A percentile compares a stretch with the other conserved stretches of the same genome.
These are phyloP conservation scores for Sminthurinus aureus DNA, from an alignment of 2,888 invertebrate genomes.

Conservation along the genomic window DNA sequence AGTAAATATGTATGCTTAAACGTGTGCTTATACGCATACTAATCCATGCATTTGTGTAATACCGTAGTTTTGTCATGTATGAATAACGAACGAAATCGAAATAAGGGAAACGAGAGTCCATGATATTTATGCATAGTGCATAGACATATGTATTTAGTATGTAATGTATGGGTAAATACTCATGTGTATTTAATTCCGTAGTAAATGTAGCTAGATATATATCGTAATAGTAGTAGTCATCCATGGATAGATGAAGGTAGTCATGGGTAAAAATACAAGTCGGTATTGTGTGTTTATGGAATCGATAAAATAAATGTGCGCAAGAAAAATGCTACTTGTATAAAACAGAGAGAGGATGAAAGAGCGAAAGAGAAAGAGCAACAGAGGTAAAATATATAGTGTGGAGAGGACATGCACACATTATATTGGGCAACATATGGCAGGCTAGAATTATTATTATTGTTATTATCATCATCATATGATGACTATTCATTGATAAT, in stretches of 20 bases:
- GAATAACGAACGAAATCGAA: too few species aligned
- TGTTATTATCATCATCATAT: not conserved
- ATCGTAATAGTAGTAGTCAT: not conserved
- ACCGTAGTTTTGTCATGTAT: too few species aligned
- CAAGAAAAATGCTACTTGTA: conserved; percentile 15
- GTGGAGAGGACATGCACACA: conserved; percentile 18
- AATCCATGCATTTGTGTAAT: too few species aligned
- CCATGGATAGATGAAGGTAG: not conserved
- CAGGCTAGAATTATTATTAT: conserved; percentile 8
- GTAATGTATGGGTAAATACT: too few species aligned
- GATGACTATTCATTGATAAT: conserved; percentile 14
- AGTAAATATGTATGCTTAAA: not conserved
- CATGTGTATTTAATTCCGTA: too few species aligned
- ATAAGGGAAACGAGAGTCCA: too few species aligned
- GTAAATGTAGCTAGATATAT: not conserved
- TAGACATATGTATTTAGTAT: too few species aligned
- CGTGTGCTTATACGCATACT: too few species aligned
- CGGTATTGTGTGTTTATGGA: conserved; percentile 13
- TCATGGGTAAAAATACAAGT: conserved; percentile 12
- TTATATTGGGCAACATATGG: conserved; percentile 20
- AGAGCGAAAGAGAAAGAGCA: not conserved
- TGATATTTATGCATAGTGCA: too few species aligned
- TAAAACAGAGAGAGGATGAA: not conserved
- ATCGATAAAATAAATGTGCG: conserved; percentile 29
- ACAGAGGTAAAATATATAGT: not conserved